Conservation (phyloP, 2,797 vertebrate species). For the Alca torda region DNA sequence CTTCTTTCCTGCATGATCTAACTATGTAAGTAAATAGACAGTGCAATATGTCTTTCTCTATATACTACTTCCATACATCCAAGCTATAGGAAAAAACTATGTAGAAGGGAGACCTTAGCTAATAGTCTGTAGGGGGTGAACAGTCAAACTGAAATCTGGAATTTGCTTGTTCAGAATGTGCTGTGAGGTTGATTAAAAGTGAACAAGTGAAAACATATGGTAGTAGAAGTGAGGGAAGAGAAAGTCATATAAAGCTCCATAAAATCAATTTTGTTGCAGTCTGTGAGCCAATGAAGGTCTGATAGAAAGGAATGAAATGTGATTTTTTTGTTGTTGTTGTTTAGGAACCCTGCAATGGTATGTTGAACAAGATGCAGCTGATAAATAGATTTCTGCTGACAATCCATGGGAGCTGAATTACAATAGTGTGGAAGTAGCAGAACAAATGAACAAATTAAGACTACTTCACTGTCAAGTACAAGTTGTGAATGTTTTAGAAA, state of each 20-base stretch:
- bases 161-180: conserved; percentile 21
- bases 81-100: background rate
- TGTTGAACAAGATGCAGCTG: background rate
- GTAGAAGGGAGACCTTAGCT: background rate
- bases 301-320: background rate
- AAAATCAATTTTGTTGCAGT: conserved; percentile 30
- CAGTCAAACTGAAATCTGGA: conserved; percentile 11
- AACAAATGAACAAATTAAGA: conserved; percentile 23
- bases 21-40: background rate
- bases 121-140: background rate
- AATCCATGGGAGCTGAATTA: background rate
- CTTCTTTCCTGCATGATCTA: background rate
- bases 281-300: background rate
- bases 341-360: background rate
- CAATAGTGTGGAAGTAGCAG: background rate
- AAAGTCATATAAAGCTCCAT: background rate
- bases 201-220: conserved; percentile 19
- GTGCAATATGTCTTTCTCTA: background rate
- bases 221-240: conserved; percentile 1
- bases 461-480: background rate
- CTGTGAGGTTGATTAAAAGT: conserved; percentile 29
- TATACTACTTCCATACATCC: background rate
- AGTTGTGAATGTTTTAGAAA: background rate
- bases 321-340: background rate
- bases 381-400: background rate